Base-by-base conservation (phyloP, 2,888 invertebrate genomes). In the Imbricaverruca yamaguchii region DNA sequence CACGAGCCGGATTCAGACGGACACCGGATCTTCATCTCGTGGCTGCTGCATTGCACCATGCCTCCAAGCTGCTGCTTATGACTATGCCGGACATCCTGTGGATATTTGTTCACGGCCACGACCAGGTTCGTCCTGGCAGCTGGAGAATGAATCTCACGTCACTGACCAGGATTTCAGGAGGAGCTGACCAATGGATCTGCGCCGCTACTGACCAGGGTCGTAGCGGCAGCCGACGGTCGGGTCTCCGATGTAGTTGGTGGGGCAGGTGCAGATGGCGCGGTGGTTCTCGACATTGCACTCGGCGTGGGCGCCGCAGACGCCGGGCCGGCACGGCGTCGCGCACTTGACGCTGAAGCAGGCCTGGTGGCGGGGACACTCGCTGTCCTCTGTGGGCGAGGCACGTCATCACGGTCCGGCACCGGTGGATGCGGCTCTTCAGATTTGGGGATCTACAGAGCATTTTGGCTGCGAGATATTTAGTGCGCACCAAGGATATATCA, bases 271-370 rank as follows among this genome's bases (percentile, higher is more conserved):
- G 56, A 84, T 81, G 21, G 84, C 83, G 53, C 82, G 81, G 81
- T 83, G 89, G 10, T 92, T 93, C 61, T 82, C 90, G 74, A 94
- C 89, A 85, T 92, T 90, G 87, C 95, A 95, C 85, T 95, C 92
- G 7, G 95, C 94, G 83, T 91, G 88, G 81, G 79, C 81, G 67
- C 95, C 95, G 85, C 95, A 95, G 81, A 93, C 89, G 86, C 95
- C 95, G 80, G 92, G 92, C 13, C 84, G 83, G 87, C 95, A 95
- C 0, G 95, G 95, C 87, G 94, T 92, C 82, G 92, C 90, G 87
- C 95, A 95, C 82, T 91, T 91, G 85, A 93, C 93, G 86, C 93
- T 92, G 82, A 91, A 90, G 86, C 95, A 95, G 53, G 92, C 90
- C 85, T 91, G 90, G 86, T 91, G 91, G 56, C 89, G 89, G 25